A percentile compares a stretch with the other conserved stretches of the same genome.
These are phyloP conservation scores for Brachirus orientalis DNA, from an alignment of 2,113 vertebrate species.

Conservation along the genomic window DNA sequence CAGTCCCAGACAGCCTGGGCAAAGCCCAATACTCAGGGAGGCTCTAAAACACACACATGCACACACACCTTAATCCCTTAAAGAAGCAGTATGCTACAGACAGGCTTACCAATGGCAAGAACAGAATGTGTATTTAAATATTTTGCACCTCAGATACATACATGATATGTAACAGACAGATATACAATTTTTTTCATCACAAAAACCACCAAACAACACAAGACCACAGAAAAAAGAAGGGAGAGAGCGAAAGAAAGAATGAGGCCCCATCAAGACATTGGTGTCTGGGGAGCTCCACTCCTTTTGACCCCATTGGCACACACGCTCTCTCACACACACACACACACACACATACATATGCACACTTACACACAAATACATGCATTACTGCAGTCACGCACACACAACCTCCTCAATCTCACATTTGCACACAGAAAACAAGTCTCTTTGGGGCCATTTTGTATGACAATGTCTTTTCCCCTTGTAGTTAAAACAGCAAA, in stretches of 20 bases:
- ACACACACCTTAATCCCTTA: slow-evolving; percentile 44
- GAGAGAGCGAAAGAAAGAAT: slow-evolving; percentile 80
- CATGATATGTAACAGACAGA: slow-evolving; percentile 89
- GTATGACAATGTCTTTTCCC: slow-evolving; percentile 73
- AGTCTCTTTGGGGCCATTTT: slow-evolving; percentile 75
- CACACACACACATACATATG: slow-evolving; percentile 43
- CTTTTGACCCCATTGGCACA: slow-evolving; percentile 71
- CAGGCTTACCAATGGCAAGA: slow-evolving; percentile 85
- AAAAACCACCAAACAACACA: slow-evolving; percentile 88
- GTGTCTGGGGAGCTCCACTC: slow-evolving; percentile 69
- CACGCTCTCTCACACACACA: slow-evolving; percentile 28
- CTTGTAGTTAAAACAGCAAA: slow-evolving; percentile 78
- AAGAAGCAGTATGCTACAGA: slow-evolving; percentile 69
- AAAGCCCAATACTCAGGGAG: slow-evolving; percentile 54
- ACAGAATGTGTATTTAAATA: slow-evolving; percentile 90
- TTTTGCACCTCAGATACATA: slow-evolving; percentile 87
- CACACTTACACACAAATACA: slow-evolving; percentile 63
- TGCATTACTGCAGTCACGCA: slow-evolving; percentile 66
- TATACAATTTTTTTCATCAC: slow-evolving; percentile 85
- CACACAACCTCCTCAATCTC: slow-evolving; percentile 48
- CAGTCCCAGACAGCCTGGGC: slow-evolving; percentile 67
- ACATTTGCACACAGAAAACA: slow-evolving; percentile 60
- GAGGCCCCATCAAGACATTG: slow-evolving; percentile 70
- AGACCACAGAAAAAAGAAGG: slow-evolving; percentile 86
- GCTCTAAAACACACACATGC: slow-evolving; percentile 33